Evolutionary conservation across 2,113 vertebrate species (phyloP), one percentile per base, ranked within the genome.

Genomic region (Archocentrus centrarchus): DNA sequence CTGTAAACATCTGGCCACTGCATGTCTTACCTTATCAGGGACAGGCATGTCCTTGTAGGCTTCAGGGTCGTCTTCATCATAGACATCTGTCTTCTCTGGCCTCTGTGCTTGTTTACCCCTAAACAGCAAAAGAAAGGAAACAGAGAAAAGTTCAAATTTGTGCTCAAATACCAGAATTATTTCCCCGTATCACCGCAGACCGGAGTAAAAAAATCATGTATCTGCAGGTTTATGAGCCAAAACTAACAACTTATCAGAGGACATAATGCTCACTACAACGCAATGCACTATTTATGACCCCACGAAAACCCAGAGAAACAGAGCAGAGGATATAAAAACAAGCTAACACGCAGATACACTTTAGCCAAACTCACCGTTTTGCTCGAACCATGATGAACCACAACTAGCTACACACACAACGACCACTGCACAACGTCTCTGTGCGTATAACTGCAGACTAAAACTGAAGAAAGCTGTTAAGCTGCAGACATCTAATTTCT

Each of bases 11-110:
- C 35, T 35, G 35, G 35, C 35, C 35, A 35, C 5, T 59, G 75
- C 18, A 7, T 20, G 3, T 27, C 9, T 85, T 66, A 96, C 96
- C 92, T 95, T 95, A 75, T 96, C 93, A 17, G 95, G 96, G 37
- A 91, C 91, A 30, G 91, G 90, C 87, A 95, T 89, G 59, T 93
- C 27, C n/a, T 64, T 89, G 75, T 94, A 95, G 7, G 88, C 85
- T 78, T 93, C 92, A 70, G 95, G 91, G 17, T 96, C 96, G 88
- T 96, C 92, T 75, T 95, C 94, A 78, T 95, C 95, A 91, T 89
- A 91, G 14, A 77, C 55, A n/a, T 91, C 76, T 3, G 60, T 59
- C 68, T 89, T 94, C 10, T 87, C 89, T 1, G 76, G 55, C 85
- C 77, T 93, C n/a, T 60, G 89, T 5, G 22, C 7, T 3, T 73